Conservation (phyloP, 2,113 vertebrate genomes). For the Takifugu bimaculatus region DNA sequence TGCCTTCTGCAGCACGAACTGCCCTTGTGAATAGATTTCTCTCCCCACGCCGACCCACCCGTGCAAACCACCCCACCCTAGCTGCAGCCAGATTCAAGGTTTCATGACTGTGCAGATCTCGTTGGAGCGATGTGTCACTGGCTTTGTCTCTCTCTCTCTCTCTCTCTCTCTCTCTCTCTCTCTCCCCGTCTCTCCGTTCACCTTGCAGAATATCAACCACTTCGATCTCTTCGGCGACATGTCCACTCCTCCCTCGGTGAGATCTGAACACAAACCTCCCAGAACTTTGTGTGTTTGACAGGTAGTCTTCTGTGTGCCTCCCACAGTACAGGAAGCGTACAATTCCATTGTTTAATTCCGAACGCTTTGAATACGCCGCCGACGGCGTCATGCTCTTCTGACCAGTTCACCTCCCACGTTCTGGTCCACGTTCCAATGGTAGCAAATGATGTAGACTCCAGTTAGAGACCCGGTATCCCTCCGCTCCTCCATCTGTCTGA, state of each 20-base stretch:
- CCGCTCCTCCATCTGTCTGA: too few relatives aligned
- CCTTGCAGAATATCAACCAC: conserved; percentile 92
- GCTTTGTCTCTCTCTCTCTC: conserved; percentile 44
- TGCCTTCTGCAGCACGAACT: conserved; percentile 50
- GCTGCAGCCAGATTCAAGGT: conserved; percentile 33
- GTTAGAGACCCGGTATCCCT: too few relatives aligned
- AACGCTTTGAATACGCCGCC: too few relatives aligned
- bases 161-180: conserved; percentile 37
- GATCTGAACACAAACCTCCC: conserved; percentile 34
- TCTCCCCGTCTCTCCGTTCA: conserved; percentile 2
- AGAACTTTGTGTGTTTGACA: background rate
- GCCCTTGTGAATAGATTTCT: conserved; percentile 52
- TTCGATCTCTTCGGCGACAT: conserved; percentile 99
- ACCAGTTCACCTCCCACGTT: too few relatives aligned
- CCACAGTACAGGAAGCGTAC: too few relatives aligned
- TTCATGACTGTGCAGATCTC: conserved; percentile 41
- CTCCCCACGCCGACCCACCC: conserved; percentile 42
- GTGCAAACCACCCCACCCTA: conserved; percentile 35
- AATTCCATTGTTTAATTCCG: too few relatives aligned
- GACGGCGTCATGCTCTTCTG: too few relatives aligned
- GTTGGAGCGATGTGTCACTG: conserved; percentile 54
- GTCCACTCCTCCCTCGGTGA: conserved; percentile 96
- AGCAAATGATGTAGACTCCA: too few relatives aligned
- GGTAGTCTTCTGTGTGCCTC: background rate
- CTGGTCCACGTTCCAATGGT: too few relatives aligned